Percentiles rank a stretch among this genome's conserved stretches.
Evolutionary conservation across 2,888 invertebrate species (phyloP).

Genomic region (Nephrotoma appendiculata): DNA sequence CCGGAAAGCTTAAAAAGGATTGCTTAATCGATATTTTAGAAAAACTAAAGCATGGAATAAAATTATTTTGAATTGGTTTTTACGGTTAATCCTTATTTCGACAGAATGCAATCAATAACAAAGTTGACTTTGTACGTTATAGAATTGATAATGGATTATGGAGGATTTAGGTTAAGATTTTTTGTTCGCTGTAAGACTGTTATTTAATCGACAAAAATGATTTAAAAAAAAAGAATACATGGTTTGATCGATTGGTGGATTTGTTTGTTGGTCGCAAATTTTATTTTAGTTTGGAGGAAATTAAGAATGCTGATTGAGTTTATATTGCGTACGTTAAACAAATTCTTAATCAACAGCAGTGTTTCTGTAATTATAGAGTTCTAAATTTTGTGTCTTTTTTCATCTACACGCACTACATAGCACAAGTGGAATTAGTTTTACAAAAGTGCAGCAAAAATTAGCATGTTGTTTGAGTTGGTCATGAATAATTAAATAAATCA

Average conservation of each 20-base stretch:
- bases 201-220: not conserved
- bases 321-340: no score
- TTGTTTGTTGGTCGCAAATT: not conserved
- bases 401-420: no score
- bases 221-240: not conserved
- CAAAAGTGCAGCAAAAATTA: no score
- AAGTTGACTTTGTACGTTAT: not conserved
- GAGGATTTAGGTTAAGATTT: not conserved
- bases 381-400: no score
- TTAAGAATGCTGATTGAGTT: not conserved
- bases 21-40: not conserved
- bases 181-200: not conserved
- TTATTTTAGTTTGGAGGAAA: not conserved
- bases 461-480: no score
- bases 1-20: not conserved
- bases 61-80: not conserved
- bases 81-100: not conserved
- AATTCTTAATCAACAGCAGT: no score
- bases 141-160: not conserved
- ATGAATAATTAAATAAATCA: no score
- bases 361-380: no score
- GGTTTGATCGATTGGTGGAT: not conserved
- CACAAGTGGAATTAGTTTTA: no score
- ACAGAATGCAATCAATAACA: not conserved
- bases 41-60: not conserved